Conservation (phyloP, 2,797 vertebrate genomes). For the Chanos chanos region DNA sequence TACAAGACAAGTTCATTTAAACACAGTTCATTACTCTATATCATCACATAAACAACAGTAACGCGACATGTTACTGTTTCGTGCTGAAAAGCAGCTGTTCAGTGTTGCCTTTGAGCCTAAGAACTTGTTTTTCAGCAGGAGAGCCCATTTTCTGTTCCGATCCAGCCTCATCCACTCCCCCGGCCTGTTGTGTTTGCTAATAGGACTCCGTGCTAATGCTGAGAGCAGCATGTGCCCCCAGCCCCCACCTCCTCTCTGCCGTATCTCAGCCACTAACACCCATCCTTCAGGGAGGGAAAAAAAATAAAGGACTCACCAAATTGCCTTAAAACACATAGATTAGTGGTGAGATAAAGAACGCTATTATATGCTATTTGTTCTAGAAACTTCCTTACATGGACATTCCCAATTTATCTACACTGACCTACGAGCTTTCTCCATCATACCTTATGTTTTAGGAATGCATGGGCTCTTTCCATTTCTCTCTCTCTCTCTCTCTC, state of each 20-base stretch:
- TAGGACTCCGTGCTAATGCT: slow-evolving; percentile 52
- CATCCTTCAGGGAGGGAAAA: slow-evolving; percentile 38
- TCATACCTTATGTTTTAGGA: slow-evolving; percentile 49
- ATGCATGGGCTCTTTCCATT: slow-evolving; percentile 4
- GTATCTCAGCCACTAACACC: slow-evolving; percentile 33
- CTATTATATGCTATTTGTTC: slow-evolving; percentile 55
- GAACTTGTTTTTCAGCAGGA: neutral
- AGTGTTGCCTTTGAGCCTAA: too few species aligned
- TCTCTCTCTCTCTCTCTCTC: slow-evolving; percentile 16
- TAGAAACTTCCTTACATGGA: slow-evolving; percentile 55
- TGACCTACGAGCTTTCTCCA: slow-evolving; percentile 49
- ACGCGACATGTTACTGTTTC: too few species aligned
- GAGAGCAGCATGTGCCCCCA: slow-evolving; percentile 48
- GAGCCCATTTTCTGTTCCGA: neutral
- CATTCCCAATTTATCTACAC: slow-evolving; percentile 56
- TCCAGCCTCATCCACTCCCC: slow-evolving; percentile 8
- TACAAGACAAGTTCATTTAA: too few species aligned
- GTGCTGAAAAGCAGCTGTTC: too few species aligned
- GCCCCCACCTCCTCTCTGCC: slow-evolving; percentile 35
- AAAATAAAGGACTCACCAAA: slow-evolving; percentile 45
- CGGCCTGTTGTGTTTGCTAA: slow-evolving; percentile 48
- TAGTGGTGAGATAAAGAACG: slow-evolving; percentile 44
- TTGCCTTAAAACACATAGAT: slow-evolving; percentile 50
- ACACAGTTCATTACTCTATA: too few species aligned
- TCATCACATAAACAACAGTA: too few species aligned